Evolutionary conservation across 2,888 invertebrate species (phyloP).

Genomic region (Cinara cedri): DNA sequence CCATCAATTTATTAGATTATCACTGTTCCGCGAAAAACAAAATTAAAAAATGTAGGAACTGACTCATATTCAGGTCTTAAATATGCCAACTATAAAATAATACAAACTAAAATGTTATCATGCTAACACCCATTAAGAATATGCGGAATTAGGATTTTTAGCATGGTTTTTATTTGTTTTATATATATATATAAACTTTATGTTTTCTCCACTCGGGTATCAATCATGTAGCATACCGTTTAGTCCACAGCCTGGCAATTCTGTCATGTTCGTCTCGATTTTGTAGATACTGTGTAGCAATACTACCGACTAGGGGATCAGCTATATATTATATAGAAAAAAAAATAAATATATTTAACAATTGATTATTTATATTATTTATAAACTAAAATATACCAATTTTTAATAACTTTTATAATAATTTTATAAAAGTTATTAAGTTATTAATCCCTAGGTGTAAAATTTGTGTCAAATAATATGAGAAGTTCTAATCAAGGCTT

Average conservation of each 20-base stretch:
- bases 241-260: slow-evolving; percentile 98
- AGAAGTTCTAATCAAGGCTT: too few relatives aligned
- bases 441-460: too few relatives aligned
- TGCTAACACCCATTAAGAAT: slow-evolving; percentile 51
- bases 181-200: background rate
- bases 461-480: too few relatives aligned
- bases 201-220: background rate
- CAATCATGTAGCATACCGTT: slow-evolving; percentile 92
- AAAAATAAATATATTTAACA: slow-evolving; percentile 63
- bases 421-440: background rate
- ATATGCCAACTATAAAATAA: slow-evolving; percentile 50
- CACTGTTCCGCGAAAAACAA: slow-evolving; percentile 44
- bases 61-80: slow-evolving; percentile 48
- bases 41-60: slow-evolving; percentile 52
- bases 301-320: slow-evolving; percentile 96
- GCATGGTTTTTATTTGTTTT: slow-evolving; percentile 3
- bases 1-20: slow-evolving; percentile 24
- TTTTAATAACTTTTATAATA: background rate
- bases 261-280: slow-evolving; percentile 97
- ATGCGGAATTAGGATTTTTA: slow-evolving; percentile 42
- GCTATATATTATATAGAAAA: too few relatives aligned
- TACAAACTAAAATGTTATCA: slow-evolving; percentile 35
- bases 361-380: background rate
- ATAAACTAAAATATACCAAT: too few relatives aligned
- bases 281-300: slow-evolving; percentile 97